Evolutionary conservation across 2,888 invertebrate species (phyloP).

Genomic region (Colostygia pectinataria): DNA sequence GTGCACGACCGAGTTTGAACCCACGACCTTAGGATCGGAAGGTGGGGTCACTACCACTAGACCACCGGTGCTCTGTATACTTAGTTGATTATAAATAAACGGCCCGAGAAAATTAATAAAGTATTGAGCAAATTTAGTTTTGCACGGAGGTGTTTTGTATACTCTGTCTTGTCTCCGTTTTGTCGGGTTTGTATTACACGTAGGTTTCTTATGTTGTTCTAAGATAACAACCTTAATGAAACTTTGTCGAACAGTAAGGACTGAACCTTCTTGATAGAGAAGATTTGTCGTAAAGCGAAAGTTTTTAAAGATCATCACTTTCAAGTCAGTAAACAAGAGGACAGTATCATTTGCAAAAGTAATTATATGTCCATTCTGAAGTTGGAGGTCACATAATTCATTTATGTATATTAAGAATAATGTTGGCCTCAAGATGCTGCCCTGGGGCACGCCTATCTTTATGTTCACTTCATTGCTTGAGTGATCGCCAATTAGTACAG

Average conservation of each 20-base stretch:
- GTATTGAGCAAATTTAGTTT: not conserved
- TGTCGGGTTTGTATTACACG: not conserved
- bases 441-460: constrained; percentile 18
- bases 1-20: too few relatives aligned
- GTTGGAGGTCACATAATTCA: constrained; percentile 9
- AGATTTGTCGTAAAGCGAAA: not conserved
- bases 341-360: constrained; percentile 19
- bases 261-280: not conserved
- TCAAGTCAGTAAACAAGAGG: constrained; percentile 7
- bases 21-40: too few relatives aligned
- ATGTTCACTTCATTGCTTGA: constrained; percentile 5
- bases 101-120: not conserved
- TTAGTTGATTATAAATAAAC: not conserved
- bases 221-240: not conserved
- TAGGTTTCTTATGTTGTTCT: not conserved
- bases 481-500: constrained; percentile 4
- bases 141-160: constrained; percentile 14
- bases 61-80: too few relatives aligned
- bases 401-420: constrained; percentile 13
- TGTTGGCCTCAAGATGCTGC: constrained; percentile 19
- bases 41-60: too few relatives aligned
- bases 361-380: constrained; percentile 4
- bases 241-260: constrained; percentile 11
- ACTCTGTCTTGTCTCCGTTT: not conserved
- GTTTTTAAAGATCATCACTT: not conserved